These are phyloP conservation scores for Synanthedon andrenaeformis DNA, from an alignment of 2,888 invertebrate genomes.

Conservation along the genomic window DNA sequence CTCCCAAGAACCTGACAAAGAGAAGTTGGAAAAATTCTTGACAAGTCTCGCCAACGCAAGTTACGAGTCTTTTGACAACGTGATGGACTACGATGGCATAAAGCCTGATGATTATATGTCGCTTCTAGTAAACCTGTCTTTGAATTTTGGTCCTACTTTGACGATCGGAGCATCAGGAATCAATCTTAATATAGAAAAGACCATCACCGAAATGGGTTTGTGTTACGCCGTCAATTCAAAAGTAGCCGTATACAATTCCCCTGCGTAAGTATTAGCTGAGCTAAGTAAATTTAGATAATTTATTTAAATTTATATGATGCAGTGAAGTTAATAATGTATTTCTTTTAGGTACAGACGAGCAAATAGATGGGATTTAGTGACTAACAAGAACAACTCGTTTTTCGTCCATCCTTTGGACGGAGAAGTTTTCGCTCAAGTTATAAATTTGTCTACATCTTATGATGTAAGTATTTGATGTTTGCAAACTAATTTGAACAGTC, in stretches of 20 bases:
- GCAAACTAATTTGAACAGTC: too few species aligned
- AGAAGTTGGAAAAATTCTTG: slow-evolving; percentile 67
- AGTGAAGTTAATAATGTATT: not conserved
- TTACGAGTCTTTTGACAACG: slow-evolving; percentile 69
- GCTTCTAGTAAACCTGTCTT: slow-evolving; percentile 63
- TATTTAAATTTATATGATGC: not conserved
- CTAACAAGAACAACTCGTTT: slow-evolving; percentile 50
- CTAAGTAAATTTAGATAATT: not conserved
- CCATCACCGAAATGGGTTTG: slow-evolving; percentile 76
- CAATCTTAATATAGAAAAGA: slow-evolving; percentile 64
- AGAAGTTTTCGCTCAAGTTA: slow-evolving; percentile 80
- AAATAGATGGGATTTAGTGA: slow-evolving; percentile 65
- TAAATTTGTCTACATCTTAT: slow-evolving; percentile 76
- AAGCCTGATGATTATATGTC: slow-evolving; percentile 69
- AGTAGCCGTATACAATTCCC: slow-evolving; percentile 71
- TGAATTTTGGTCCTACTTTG: slow-evolving; percentile 56
- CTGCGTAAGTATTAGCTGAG: slow-evolving; percentile 44
- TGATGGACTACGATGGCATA: slow-evolving; percentile 69
- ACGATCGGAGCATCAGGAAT: slow-evolving; percentile 69
- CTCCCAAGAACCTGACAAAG: slow-evolving; percentile 54
- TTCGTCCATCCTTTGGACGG: slow-evolving; percentile 79
- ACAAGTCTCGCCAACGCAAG: slow-evolving; percentile 67
- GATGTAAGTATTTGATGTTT: slow-evolving; percentile 54
- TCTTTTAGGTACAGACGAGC: slow-evolving; percentile 65
- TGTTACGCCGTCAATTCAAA: slow-evolving; percentile 78